Percentiles rank a stretch among this genome's conserved stretches.
These are phyloP conservation scores for Sthenelais limicola DNA, from an alignment of 2,888 invertebrate genomes.

Conservation along the genomic window DNA sequence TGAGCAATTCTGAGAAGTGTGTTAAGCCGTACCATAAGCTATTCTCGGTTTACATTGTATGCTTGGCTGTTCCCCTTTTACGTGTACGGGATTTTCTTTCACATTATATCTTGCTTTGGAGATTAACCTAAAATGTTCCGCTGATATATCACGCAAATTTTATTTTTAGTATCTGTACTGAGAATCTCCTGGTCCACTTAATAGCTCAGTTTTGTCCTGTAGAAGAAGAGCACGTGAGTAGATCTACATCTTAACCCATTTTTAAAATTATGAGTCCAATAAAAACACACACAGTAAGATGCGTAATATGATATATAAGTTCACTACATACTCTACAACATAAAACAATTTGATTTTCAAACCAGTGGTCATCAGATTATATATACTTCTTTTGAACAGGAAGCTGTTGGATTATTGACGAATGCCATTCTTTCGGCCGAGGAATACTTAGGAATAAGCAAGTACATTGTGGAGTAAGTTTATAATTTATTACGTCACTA, in stretches of 20 bases:
- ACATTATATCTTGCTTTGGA: too few relatives aligned
- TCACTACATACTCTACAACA: not conserved
- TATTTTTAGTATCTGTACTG: constrained; percentile 59
- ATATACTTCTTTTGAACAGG: constrained; percentile 55
- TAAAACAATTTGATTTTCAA: not conserved
- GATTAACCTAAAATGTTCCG: not conserved
- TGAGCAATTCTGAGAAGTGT: too few relatives aligned
- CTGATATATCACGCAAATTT: constrained; percentile 34
- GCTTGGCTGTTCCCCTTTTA: not conserved
- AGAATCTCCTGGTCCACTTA: constrained; percentile 59
- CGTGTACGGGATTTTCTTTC: constrained; percentile 41
- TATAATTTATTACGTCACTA: too few relatives aligned
- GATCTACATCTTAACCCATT: not conserved
- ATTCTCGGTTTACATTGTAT: too few relatives aligned
- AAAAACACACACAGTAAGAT: not conserved
- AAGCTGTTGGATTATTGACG: constrained; percentile 55
- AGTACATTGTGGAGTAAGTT: constrained; percentile 62
- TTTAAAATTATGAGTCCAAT: not conserved
- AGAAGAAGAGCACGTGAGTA: constrained; percentile 34
- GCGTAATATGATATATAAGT: not conserved
- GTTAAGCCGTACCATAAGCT: too few relatives aligned
- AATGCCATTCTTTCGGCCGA: constrained; percentile 52
- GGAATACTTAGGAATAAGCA: constrained; percentile 55
- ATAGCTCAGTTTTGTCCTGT: constrained; percentile 52
- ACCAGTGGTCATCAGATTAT: not conserved